phyloP scores from a whole-genome alignment of 1,140 invertebrate genomes.

The Neuroterus valhalla region DNA sequence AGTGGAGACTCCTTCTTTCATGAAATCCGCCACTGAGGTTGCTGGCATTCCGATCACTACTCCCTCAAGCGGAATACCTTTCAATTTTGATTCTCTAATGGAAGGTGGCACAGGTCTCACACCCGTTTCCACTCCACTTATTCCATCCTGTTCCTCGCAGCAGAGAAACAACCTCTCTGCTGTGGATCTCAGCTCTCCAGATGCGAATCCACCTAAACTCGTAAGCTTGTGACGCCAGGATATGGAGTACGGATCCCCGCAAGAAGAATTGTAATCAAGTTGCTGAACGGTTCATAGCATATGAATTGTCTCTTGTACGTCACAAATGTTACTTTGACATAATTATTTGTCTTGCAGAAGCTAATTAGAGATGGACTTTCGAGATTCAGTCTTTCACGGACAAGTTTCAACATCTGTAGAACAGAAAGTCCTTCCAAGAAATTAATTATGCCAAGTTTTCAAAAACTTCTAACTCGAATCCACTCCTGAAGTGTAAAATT shows the following conservation, averaged over 20 bases:
- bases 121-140: conserved; percentile 83
- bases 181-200: conserved; percentile 81
- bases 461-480: too few relatives aligned
- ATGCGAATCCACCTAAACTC: conserved; percentile 82
- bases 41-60: conserved; percentile 90
- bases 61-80: conserved; percentile 89
- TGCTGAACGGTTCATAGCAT: conserved; percentile 43
- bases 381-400: too few relatives aligned
- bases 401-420: too few relatives aligned
- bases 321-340: conserved; percentile 30
- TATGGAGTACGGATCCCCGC: conserved; percentile 31
- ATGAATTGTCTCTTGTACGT: conserved; percentile 8
- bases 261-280: conserved; percentile 16
- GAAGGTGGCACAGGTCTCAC: conserved; percentile 93
- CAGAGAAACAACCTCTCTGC: conserved; percentile 78
- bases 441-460: too few relatives aligned
- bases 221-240: conserved; percentile 83
- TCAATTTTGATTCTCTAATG: conserved; percentile 95
- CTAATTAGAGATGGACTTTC: too few relatives aligned
- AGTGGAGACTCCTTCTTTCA: conserved; percentile 69
- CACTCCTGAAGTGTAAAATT: too few relatives aligned
- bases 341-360: conserved; percentile 30
- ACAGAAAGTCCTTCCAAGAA: too few relatives aligned
- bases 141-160: conserved; percentile 82
- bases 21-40: conserved; percentile 77